Evolutionary conservation across 2,888 invertebrate species (phyloP).

Genomic region (Andrena fulva): DNA sequence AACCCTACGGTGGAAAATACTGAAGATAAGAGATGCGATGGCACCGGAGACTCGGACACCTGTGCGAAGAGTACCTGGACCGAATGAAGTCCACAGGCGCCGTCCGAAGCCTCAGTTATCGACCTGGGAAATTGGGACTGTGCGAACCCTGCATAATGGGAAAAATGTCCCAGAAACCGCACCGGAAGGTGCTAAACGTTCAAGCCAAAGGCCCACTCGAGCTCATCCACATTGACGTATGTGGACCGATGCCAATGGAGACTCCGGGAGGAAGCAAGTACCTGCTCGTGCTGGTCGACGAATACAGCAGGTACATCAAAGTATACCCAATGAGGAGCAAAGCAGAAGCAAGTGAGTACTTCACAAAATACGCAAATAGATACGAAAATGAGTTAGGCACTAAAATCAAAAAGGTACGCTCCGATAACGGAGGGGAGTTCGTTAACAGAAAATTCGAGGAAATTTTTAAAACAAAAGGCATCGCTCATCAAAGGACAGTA

Average conservation of each 20-base stretch:
- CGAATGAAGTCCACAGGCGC: too few relatives aligned
- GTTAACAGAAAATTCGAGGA: background rate
- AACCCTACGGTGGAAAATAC: too few relatives aligned
- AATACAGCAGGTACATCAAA: background rate
- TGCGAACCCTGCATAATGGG: background rate
- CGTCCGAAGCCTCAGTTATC: background rate
- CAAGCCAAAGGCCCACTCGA: background rate
- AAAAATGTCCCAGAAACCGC: background rate
- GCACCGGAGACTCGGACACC: too few relatives aligned
- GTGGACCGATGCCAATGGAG: background rate
- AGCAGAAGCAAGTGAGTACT: background rate
- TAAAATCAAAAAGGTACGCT: background rate
- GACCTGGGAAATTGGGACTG: background rate
- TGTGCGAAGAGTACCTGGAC: too few relatives aligned
- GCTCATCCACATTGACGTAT: background rate
- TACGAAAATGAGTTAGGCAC: background rate
- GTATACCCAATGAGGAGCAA: background rate
- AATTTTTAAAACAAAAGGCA: background rate
- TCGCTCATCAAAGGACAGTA: background rate
- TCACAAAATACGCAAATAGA: background rate
- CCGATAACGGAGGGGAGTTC: background rate
- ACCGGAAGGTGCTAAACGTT: background rate
- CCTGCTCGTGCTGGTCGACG: background rate
- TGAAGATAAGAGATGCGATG: too few relatives aligned
- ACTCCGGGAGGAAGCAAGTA: background rate